These are phyloP conservation scores for Spea hammondii DNA, from an alignment of 2,797 vertebrate species.

Conservation along the genomic window DNA sequence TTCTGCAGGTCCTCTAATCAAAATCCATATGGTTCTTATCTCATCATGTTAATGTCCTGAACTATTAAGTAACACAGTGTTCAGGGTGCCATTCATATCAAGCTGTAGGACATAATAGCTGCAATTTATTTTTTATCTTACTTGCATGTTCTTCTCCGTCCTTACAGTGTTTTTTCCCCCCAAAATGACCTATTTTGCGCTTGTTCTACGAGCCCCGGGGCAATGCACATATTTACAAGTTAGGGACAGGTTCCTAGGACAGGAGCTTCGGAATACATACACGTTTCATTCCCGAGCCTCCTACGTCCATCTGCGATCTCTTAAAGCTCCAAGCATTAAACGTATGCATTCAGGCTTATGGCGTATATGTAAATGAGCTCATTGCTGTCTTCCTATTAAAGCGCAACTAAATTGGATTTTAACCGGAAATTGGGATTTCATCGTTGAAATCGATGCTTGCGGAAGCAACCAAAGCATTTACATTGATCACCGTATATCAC, in stretches of 20 bases:
- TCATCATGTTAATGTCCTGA: background rate
- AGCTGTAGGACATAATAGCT: background rate
- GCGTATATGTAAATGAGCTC: slow-evolving; percentile 40
- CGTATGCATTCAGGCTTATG: slow-evolving; percentile 42
- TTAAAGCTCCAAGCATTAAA: slow-evolving; percentile 23
- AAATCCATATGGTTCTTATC: background rate
- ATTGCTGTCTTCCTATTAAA: slow-evolving; percentile 25
- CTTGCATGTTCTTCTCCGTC: no score
- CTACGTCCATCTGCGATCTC: slow-evolving; percentile 48
- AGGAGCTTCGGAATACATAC: background rate
- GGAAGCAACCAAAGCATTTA: no score
- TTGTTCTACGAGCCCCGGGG: background rate
- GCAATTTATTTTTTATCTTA: background rate
- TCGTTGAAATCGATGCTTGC: no score
- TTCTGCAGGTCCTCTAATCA: background rate
- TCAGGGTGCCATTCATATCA: background rate
- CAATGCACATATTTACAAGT: slow-evolving; percentile 28
- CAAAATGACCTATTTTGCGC: slow-evolving; percentile 28
- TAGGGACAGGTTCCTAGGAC: background rate
- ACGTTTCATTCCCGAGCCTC: slow-evolving; percentile 26
- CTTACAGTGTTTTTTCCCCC: background rate
- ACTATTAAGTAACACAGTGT: background rate
- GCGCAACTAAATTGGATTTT: background rate
- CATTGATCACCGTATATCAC: no score
- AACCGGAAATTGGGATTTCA: no score